Conservation (phyloP, 2,888 invertebrate genomes). For the Agrilus cyanescens region DNA sequence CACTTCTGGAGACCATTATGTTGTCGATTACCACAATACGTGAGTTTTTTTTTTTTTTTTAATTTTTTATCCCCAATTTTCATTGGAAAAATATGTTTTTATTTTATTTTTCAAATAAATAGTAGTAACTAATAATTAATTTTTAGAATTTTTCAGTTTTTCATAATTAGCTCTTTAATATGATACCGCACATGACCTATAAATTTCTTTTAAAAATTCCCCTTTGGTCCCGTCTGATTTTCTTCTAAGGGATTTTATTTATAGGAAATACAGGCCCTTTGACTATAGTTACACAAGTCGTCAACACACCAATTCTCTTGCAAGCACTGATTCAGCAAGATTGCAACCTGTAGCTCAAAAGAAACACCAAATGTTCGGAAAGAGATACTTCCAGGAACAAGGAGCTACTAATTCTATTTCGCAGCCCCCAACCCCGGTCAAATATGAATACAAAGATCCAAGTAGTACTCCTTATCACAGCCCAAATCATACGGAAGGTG, state of each 20-base stretch:
- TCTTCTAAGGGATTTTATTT: constrained; percentile 16
- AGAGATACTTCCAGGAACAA: constrained; percentile 61
- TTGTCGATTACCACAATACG: constrained; percentile 62
- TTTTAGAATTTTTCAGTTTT: too few species aligned
- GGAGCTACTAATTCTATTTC: constrained; percentile 17
- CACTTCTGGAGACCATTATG: constrained; percentile 48
- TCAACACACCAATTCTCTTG: constrained; percentile 34
- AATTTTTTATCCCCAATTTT: background rate
- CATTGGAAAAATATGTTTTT: too few species aligned
- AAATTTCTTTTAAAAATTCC: background rate
- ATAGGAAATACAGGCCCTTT: constrained; percentile 60
- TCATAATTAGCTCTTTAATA: too few species aligned
- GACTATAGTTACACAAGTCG: constrained; percentile 54
- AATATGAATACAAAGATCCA: constrained; percentile 45
- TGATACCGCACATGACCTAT: too few species aligned
- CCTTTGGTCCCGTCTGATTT: too few species aligned
- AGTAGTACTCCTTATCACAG: constrained; percentile 28
- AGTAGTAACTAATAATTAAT: too few species aligned
- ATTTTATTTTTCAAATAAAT: too few species aligned
- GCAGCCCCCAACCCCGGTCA: constrained; percentile 35
- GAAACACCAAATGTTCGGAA: constrained; percentile 88
- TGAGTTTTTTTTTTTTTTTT: constrained; percentile 18
- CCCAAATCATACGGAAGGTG: constrained; percentile 33
- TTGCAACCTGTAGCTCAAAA: constrained; percentile 67
- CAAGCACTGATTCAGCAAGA: constrained; percentile 38